These are phyloP conservation scores for Leiothrix lutea DNA, from an alignment of 2,113 vertebrate genomes.

Conservation along the genomic window DNA sequence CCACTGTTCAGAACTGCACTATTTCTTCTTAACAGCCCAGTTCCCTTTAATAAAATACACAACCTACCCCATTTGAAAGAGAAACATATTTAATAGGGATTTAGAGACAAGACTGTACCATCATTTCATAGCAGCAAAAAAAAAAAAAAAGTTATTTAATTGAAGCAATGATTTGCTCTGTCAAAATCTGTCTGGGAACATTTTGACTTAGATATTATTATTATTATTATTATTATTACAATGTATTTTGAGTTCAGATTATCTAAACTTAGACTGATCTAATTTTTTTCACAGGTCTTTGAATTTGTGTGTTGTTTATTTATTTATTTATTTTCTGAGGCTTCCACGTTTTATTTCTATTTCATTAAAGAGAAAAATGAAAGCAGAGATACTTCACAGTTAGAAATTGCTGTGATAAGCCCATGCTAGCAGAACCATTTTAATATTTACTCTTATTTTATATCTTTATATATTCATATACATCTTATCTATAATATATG, in stretches of 20 bases:
- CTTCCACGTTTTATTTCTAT: neutral
- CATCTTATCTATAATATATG: neutral
- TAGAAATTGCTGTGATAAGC: neutral
- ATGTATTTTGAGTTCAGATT: neutral
- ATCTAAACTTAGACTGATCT: neutral
- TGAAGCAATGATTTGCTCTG: neutral
- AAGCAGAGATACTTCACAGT: neutral
- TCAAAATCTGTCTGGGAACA: neutral
- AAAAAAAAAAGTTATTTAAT: neutral
- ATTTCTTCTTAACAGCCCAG: neutral
- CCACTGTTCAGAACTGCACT: neutral
- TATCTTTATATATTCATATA: neutral
- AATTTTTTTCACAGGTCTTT: neutral
- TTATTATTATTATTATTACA: too few relatives aligned
- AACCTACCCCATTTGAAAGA: neutral
- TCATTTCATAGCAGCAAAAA: neutral
- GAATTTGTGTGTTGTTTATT: accelerated
- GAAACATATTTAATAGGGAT: neutral
- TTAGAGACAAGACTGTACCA: neutral
- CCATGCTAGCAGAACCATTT: neutral
- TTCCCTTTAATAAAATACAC: neutral
- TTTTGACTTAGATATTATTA: neutral
- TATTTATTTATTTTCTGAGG: neutral
- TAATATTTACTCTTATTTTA: neutral
- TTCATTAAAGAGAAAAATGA: neutral